phyloP scores from a whole-genome alignment of 2,113 vertebrate species.

The Scopus umbretta region DNA sequence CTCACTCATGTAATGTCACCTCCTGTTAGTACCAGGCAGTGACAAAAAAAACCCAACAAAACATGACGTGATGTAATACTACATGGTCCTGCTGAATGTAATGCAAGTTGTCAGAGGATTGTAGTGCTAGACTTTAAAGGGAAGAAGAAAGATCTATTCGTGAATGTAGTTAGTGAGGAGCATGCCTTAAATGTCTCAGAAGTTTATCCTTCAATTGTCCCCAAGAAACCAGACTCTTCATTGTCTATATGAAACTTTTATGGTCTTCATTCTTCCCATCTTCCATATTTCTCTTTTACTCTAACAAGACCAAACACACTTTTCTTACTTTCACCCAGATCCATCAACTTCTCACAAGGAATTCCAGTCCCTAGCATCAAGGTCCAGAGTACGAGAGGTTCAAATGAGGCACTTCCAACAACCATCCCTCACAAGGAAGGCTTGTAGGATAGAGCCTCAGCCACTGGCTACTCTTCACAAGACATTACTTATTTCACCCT shows the following conservation, averaged over 20 bases:
- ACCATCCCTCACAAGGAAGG: not conserved
- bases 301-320: not conserved
- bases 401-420: not conserved
- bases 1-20: slow-evolving; percentile 4
- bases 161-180: not conserved
- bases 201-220: not conserved
- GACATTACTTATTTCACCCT: not conserved
- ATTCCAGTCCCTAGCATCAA: not conserved
- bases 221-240: not conserved
- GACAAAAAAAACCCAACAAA: not conserved
- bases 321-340: not conserved
- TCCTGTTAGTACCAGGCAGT: not conserved
- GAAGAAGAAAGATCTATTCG: not conserved
- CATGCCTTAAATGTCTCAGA: not conserved
- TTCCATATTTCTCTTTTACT: not conserved
- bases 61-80: not conserved
- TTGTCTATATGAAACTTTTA: not conserved
- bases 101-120: not conserved
- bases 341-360: not conserved
- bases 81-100: not conserved
- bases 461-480: not conserved
- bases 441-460: not conserved
- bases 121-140: not conserved
- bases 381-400: not conserved
- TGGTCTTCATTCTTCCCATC: not conserved